These are phyloP conservation scores for Notothenia rossii DNA, from an alignment of 2,113 vertebrate genomes.

Conservation along the genomic window DNA sequence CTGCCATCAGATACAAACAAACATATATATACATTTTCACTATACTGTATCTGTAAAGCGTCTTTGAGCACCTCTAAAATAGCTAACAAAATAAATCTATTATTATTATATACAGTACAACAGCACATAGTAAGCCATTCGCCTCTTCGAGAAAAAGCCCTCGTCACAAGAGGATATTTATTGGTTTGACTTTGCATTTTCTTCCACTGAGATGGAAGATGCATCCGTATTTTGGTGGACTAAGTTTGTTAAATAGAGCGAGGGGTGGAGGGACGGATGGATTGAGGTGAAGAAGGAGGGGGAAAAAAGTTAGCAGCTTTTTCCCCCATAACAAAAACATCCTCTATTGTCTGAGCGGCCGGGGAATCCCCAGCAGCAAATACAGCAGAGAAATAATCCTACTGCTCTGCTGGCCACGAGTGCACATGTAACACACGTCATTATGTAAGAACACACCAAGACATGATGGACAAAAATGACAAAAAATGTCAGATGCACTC, in stretches of 20 bases:
- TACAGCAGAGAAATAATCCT: constrained; percentile 50
- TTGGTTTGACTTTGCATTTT: constrained; percentile 45
- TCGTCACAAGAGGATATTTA: constrained; percentile 39
- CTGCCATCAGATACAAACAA: constrained; percentile 4
- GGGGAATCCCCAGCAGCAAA: constrained; percentile 68
- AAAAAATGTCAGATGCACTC: constrained; percentile 27
- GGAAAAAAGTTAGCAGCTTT: constrained; percentile 37
- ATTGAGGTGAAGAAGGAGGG: constrained; percentile 35
- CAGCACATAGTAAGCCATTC: constrained; percentile 19
- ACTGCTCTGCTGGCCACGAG: constrained; percentile 10
- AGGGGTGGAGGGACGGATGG: constrained; percentile 36
- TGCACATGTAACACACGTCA: background rate
- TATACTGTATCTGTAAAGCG: no score
- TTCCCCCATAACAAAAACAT: constrained; percentile 61
- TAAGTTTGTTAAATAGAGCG: constrained; percentile 25
- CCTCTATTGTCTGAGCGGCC: constrained; percentile 55
- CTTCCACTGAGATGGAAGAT: constrained; percentile 37
- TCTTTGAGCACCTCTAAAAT: no score
- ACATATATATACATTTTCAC: background rate
- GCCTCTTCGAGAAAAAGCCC: background rate
- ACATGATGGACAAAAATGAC: constrained; percentile 29
- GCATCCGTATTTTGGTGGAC: constrained; percentile 30
- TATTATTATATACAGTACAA: background rate
- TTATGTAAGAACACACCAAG: constrained; percentile 27
- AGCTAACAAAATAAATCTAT: no score